Conservation (phyloP, 2,113 vertebrate species). For the Oxygymnocypris stewartii region DNA sequence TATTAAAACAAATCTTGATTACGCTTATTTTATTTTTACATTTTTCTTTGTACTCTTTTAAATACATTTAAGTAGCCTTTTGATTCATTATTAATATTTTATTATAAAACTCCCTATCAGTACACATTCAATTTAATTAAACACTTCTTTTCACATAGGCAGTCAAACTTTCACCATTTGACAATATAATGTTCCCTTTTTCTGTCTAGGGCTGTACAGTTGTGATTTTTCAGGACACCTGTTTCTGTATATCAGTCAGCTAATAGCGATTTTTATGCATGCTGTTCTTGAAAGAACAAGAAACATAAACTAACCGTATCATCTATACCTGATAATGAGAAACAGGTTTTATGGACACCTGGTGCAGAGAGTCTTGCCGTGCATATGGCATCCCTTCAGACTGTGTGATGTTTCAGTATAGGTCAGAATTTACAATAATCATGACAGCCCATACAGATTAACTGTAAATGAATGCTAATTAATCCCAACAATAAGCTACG, state of each 20-base stretch:
- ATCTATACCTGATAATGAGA: conserved; percentile 29
- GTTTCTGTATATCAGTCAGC: background rate
- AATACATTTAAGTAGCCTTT: background rate
- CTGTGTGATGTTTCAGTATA: background rate
- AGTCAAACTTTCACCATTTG: background rate
- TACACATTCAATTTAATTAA: background rate
- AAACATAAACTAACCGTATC: conserved; percentile 47
- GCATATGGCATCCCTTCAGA: conserved; percentile 1
- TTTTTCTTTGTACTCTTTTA: too few relatives aligned
- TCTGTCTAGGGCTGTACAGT: background rate
- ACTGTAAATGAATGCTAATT: background rate
- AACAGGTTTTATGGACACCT: conserved; percentile 20
- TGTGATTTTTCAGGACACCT: background rate
- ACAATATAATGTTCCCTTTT: background rate
- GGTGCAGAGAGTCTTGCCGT: background rate
- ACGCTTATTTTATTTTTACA: too few relatives aligned
- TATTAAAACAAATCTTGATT: too few relatives aligned
- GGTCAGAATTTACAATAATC: background rate
- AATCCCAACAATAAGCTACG: background rate
- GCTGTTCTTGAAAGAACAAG: background rate
- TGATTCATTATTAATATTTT: background rate
- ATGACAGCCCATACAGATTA: conserved; percentile 1
- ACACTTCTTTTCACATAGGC: background rate
- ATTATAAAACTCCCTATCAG: background rate
- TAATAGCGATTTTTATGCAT: background rate